phyloP scores from a whole-genome alignment of 2,797 vertebrate genomes.

The Channa striata region DNA sequence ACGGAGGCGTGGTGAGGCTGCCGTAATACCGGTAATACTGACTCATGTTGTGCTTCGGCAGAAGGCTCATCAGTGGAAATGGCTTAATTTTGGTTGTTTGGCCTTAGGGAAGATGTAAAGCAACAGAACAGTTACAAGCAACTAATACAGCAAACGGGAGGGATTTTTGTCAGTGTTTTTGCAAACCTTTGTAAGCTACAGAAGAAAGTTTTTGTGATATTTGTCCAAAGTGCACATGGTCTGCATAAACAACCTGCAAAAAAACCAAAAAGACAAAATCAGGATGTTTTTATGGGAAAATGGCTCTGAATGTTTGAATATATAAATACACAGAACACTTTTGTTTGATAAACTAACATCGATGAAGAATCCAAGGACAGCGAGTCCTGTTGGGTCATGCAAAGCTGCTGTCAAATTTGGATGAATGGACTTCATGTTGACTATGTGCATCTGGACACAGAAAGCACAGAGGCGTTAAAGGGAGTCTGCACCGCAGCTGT shows the following conservation, averaged over 20 bases:
- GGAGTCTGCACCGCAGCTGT: slow-evolving; percentile 1
- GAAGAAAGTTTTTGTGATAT: slow-evolving; percentile 85
- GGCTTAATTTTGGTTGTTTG: slow-evolving; percentile 76
- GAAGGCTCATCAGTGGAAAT: slow-evolving; percentile 86
- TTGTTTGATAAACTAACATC: slow-evolving; percentile 75
- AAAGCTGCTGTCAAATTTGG: slow-evolving; percentile 81
- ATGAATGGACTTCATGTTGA: slow-evolving; percentile 87
- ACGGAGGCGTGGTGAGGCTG: slow-evolving; percentile 90
- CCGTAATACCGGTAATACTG: slow-evolving; percentile 89
- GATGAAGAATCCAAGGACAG: slow-evolving; percentile 88
- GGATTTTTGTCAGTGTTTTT: neutral
- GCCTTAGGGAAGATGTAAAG: slow-evolving; percentile 68
- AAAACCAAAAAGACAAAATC: neutral
- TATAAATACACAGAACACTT: no score
- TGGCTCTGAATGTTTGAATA: neutral
- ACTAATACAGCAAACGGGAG: neutral
- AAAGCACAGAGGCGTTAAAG: slow-evolving; percentile 19
- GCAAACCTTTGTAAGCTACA: slow-evolving; percentile 82
- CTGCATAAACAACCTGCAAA: slow-evolving; percentile 83
- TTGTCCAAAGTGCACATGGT: slow-evolving; percentile 87
- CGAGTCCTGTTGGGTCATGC: slow-evolving; percentile 84
- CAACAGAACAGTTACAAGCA: neutral
- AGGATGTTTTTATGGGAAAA: neutral
- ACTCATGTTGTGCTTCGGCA: slow-evolving; percentile 80
- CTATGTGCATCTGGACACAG: slow-evolving; percentile 85